phyloP scores from a whole-genome alignment of 2,888 invertebrate genomes.

The Rotaria macrura region DNA sequence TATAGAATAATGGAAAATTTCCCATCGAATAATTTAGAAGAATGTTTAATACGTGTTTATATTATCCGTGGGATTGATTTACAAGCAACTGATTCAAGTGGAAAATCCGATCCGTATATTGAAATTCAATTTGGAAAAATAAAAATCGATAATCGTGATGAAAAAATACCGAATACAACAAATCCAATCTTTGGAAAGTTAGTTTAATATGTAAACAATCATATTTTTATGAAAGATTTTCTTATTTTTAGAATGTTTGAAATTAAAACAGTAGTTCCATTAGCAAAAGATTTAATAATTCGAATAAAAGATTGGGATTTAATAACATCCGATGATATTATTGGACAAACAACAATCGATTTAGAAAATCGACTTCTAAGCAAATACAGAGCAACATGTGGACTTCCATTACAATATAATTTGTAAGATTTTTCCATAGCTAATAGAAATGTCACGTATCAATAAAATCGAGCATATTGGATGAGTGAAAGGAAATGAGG shows the following conservation, averaged over 20 bases:
- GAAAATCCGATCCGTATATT: conserved; percentile 55
- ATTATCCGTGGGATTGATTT: conserved; percentile 73
- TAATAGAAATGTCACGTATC: too few relatives aligned
- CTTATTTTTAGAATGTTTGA: conserved; percentile 51
- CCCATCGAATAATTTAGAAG: conserved; percentile 9
- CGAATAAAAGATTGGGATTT: conserved; percentile 50
- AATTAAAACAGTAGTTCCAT: conserved; percentile 48
- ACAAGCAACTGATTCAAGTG: conserved; percentile 78
- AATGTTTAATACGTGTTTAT: conserved; percentile 70
- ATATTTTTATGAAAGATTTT: background rate
- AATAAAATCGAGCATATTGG: too few relatives aligned
- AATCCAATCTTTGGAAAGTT: conserved; percentile 52
- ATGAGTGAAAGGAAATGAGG: too few relatives aligned
- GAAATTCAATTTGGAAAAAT: conserved; percentile 46
- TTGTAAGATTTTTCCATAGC: too few relatives aligned
- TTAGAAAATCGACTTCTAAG: conserved; percentile 52
- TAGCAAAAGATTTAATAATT: conserved; percentile 50
- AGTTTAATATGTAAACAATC: conserved; percentile 32
- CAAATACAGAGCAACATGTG: conserved; percentile 51
- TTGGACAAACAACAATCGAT: conserved; percentile 53
- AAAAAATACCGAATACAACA: conserved; percentile 50
- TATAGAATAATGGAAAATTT: conserved; percentile 24
- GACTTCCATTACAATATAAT: conserved; percentile 50
- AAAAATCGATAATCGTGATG: conserved; percentile 44
- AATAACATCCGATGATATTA: conserved; percentile 50